These are phyloP conservation scores for Callaeas wilsoni DNA, from an alignment of 2,113 vertebrate species.

Conservation along the genomic window DNA sequence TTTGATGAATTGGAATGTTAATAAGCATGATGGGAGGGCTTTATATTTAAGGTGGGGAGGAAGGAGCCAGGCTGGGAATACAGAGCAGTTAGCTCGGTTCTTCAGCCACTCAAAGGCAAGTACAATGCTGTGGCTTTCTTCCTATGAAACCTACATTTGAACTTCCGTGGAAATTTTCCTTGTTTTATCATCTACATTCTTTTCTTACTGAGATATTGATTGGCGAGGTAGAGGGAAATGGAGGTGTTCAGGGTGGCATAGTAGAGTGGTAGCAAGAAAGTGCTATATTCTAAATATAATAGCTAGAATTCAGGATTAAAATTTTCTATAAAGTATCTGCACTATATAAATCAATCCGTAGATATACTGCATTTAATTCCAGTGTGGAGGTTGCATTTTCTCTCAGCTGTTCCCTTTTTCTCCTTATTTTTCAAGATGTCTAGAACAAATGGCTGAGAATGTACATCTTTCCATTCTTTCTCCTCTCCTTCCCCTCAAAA, in stretches of 20 bases:
- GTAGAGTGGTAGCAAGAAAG: background rate
- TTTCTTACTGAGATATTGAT: background rate
- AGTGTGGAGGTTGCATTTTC: background rate
- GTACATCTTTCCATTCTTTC: background rate
- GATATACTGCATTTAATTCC: background rate
- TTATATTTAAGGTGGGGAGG: slow-evolving; percentile 17
- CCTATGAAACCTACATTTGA: background rate
- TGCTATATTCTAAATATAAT: background rate
- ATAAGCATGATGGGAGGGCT: slow-evolving; percentile 36
- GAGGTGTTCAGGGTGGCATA: background rate
- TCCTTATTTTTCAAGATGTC: background rate
- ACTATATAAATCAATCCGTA: background rate
- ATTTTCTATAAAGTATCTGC: background rate
- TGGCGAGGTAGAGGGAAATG: background rate
- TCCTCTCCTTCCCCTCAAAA: background rate
- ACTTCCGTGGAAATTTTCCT: background rate
- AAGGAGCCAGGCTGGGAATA: background rate
- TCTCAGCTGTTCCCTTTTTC: background rate
- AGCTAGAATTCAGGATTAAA: background rate
- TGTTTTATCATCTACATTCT: background rate
- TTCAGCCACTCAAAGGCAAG: background rate
- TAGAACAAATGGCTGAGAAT: background rate
- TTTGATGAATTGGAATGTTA: slow-evolving; percentile 63
- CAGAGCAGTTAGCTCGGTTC: background rate
- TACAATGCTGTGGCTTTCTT: background rate